Evolutionary conservation across 2,797 vertebrate genomes (phyloP).

Genomic region (Clarias fuscus): DNA sequence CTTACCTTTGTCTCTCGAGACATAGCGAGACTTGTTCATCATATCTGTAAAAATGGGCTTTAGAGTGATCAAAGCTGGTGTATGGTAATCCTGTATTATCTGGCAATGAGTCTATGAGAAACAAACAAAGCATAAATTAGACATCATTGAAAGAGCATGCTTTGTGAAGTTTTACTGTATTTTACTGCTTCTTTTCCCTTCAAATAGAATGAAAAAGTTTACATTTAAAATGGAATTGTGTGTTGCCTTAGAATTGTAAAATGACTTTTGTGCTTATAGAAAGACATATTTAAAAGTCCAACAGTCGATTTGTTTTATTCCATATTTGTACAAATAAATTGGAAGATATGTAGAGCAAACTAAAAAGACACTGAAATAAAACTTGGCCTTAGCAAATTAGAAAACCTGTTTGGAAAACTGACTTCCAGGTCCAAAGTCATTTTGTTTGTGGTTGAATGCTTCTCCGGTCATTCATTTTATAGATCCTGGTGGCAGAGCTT

Average conservation of each 20-base stretch:
- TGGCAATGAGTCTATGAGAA: conserved; percentile 77
- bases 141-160: background rate
- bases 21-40: conserved; percentile 95
- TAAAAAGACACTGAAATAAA: background rate
- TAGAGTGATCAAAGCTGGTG: conserved; percentile 92
- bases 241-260: background rate
- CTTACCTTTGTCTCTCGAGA: conserved; percentile 90
- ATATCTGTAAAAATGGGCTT: conserved; percentile 96
- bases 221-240: too few species aligned
- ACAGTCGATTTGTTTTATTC: background rate
- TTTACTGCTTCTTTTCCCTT: background rate
- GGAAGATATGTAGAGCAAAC: background rate
- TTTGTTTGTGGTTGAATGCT: background rate
- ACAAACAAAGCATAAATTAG: background rate
- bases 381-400: background rate
- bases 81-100: conserved; percentile 87
- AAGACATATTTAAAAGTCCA: background rate
- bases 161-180: background rate
- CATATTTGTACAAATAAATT: background rate
- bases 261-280: background rate
- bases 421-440: background rate
- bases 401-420: background rate
- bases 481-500: background rate
- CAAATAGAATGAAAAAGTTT: background rate
- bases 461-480: background rate